These are phyloP conservation scores for Trachemys scripta DNA, from an alignment of 2,113 vertebrate genomes.

Conservation along the genomic window DNA sequence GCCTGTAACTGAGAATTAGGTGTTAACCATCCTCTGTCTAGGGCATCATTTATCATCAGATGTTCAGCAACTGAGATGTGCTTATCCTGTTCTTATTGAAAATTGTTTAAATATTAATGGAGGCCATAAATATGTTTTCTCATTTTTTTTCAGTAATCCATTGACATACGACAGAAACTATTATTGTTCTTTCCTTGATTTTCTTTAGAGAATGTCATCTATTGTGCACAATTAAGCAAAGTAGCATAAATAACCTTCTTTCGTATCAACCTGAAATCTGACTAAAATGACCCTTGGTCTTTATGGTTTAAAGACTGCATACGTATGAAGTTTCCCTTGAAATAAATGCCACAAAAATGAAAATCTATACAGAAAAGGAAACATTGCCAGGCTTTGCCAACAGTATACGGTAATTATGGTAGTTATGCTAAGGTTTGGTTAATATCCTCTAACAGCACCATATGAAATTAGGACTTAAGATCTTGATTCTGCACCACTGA, in stretches of 20 bases:
- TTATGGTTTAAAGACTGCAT: not conserved
- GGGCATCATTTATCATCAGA: constrained; percentile 48
- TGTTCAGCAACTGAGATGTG: constrained; percentile 55
- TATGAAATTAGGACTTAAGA: not conserved
- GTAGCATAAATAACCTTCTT: not conserved
- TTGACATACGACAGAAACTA: not conserved
- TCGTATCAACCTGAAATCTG: not conserved
- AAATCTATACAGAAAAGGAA: not conserved
- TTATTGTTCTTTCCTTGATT: not conserved
- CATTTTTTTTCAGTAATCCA: not conserved
- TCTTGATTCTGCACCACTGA: not conserved
- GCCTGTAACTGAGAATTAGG: constrained; percentile 41
- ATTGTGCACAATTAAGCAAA: constrained; percentile 7
- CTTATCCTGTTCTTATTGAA: constrained; percentile 50
- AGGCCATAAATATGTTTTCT: constrained; percentile 58
- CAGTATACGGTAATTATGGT: not conserved
- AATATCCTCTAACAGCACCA: not conserved
- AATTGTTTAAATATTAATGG: constrained; percentile 69
- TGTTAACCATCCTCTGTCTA: constrained; percentile 52
- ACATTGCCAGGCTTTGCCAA: not conserved
- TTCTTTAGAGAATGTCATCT: not conserved
- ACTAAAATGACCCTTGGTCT: constrained; percentile 7
- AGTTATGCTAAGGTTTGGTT: not conserved
- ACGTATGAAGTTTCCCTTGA: not conserved
- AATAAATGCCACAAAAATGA: constrained; percentile 12